A percentile compares a stretch with the other conserved stretches of the same genome.
Evolutionary conservation across 2,113 vertebrate genomes (phyloP).

Genomic region (Ageneiosus marmoratus): DNA sequence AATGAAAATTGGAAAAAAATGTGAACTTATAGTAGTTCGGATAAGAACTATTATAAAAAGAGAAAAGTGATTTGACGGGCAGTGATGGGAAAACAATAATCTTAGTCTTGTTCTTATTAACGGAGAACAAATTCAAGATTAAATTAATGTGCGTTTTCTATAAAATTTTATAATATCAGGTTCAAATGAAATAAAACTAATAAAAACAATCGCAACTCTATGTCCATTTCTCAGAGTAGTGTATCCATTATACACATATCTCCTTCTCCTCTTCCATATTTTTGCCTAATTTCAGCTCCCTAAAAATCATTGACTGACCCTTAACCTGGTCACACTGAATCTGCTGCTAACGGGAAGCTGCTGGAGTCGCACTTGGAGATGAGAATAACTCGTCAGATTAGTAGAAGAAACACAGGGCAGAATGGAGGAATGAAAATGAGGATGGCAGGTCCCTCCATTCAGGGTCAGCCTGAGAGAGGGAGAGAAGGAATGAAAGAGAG

Average conservation of each 20-base stretch:
- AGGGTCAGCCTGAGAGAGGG: constrained; percentile 11
- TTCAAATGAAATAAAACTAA: background rate
- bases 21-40: background rate
- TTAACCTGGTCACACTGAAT: background rate
- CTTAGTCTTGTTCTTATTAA: background rate
- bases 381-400: background rate
- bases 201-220: background rate
- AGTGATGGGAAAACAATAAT: background rate
- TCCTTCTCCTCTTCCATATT: background rate
- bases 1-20: background rate
- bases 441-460: constrained; percentile 2
- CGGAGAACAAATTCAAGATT: background rate
- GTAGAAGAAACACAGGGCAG: background rate
- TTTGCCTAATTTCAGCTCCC: background rate
- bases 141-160: background rate
- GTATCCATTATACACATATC: background rate
- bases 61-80: background rate
- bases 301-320: background rate
- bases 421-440: background rate
- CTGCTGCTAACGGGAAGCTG: background rate
- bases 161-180: background rate
- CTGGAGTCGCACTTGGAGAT: background rate
- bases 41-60: background rate
- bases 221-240: background rate
- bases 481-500: background rate